Evolutionary conservation across 37 sponge, comb jelly and placozoan genomes (phyloP).

Genomic region (Mnemiopsis leidyi): DNA sequence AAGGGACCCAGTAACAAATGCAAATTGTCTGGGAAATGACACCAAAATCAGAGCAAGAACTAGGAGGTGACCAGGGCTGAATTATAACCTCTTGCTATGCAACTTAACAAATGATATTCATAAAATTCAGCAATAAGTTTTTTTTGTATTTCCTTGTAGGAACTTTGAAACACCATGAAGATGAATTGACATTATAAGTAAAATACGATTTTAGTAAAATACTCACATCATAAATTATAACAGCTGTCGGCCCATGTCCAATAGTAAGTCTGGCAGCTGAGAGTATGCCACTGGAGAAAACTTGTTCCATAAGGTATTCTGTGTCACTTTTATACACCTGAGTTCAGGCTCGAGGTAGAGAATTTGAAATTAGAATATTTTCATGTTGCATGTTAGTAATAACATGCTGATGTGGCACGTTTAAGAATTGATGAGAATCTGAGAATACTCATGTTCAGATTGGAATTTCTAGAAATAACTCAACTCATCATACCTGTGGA

Average conservation of each 20-base stretch:
- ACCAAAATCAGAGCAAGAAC: too few species aligned
- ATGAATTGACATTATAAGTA: neutral
- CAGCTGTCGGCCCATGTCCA: constrained; percentile 1
- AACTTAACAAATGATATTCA: too few species aligned
- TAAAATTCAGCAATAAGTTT: too few species aligned
- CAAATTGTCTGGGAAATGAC: too few species aligned
- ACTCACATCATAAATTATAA: constrained; percentile 46
- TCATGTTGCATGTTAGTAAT: neutral
- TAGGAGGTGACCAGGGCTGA: too few species aligned
- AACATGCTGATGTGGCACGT: too few species aligned
- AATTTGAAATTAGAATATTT: neutral
- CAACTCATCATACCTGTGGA: constrained; percentile 6
- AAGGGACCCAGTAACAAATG: too few species aligned
- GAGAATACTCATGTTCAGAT: too few species aligned
- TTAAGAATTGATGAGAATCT: too few species aligned
- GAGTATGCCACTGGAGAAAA: neutral
- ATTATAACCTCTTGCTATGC: too few species aligned
- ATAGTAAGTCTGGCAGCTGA: neutral
- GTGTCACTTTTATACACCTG: constrained; percentile 22
- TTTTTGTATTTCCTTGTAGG: neutral
- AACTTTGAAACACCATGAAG: neutral
- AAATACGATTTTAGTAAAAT: neutral
- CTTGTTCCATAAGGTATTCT: neutral
- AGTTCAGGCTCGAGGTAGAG: neutral
- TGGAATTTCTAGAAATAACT: neutral